Evolutionary conservation across 2,113 vertebrate species (phyloP).

Genomic region (Lynx canadensis): DNA sequence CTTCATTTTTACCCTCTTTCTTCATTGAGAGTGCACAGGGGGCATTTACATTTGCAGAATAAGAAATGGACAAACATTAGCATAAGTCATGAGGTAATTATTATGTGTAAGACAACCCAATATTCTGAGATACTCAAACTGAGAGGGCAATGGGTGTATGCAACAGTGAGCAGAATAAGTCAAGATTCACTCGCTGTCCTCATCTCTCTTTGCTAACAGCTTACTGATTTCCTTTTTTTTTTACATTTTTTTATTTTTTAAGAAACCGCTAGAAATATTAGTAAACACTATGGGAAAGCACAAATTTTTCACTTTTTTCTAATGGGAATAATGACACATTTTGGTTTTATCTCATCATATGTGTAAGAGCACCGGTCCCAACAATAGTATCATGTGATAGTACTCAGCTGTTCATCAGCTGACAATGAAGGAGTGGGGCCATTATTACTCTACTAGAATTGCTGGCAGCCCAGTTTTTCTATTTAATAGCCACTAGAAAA

Average conservation of each 20-base stretch:
- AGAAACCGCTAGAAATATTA: neutral
- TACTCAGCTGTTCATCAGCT: neutral
- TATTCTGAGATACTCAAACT: neutral
- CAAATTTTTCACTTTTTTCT: neutral
- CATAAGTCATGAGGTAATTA: neutral
- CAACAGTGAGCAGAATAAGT: neutral
- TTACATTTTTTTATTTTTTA: neutral
- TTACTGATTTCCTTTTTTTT: neutral
- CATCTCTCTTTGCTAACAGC: neutral
- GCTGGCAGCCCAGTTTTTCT: neutral
- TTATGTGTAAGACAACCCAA: neutral
- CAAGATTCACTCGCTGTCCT: neutral
- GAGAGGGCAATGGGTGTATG: neutral
- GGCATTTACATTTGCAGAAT: neutral
- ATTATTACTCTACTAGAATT: neutral
- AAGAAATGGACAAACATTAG: neutral
- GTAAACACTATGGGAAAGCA: neutral
- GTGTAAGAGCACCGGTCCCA: neutral
- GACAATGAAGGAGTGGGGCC: neutral
- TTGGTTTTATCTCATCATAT: neutral
- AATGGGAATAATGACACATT: neutral
- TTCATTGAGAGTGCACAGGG: neutral
- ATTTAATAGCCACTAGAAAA: neutral
- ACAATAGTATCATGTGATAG: neutral
- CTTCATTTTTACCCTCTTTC: neutral